Base-by-base conservation (phyloP, 1,140 invertebrate species). In the Diachasmimorpha longicaudata region DNA sequence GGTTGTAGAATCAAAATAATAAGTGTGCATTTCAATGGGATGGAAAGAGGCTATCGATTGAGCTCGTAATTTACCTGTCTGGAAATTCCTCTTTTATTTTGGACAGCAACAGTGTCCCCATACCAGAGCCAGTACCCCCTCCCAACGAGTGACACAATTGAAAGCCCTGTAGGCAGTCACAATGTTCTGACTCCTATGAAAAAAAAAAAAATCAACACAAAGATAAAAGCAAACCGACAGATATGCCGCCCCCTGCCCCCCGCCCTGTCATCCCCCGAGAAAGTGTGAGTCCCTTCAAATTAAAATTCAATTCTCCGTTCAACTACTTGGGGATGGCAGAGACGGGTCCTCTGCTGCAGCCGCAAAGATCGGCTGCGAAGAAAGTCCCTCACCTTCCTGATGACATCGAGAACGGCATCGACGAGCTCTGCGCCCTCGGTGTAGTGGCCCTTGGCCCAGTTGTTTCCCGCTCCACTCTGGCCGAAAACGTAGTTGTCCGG, bases 41-140 rank as follows among this genome's bases (percentile, higher is more conserved):
- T n/a, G n/a, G n/a, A n/a, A n/a, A n/a, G n/a, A n/a, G n/a, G n/a
- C n/a, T n/a, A n/a, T n/a, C n/a, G n/a, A n/a, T n/a, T n/a, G n/a
- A n/a, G n/a, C n/a, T n/a, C n/a, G n/a, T n/a, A n/a, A 58, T 58
- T 19, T 23, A 58, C 55, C 55, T 58, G 86, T 96, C 95, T 14
- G 95, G 93, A 84, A 94, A 95, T 84, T 95, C 93, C 81, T 95
- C 94, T 36, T 93, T 89, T 77, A 95, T 94, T 87, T 95, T 95
- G 68, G 90, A 94, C 81, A 96, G 93, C 31, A 96, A 89, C 21
- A 95, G 86, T 0, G 95, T 95, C 16, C 94, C 94, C 91, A 95
- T 91, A 13, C 94, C 94, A 36, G 94, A 95, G 1, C 95, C 95
- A 78, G 95, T 96, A 80, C 91, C 95, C 83, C 91, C 95, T 23